A percentile compares a stretch with the other conserved stretches of the same genome.
These are phyloP conservation scores for Arvicanthis niloticus DNA, from an alignment of 2,113 vertebrate genomes.

Conservation along the genomic window DNA sequence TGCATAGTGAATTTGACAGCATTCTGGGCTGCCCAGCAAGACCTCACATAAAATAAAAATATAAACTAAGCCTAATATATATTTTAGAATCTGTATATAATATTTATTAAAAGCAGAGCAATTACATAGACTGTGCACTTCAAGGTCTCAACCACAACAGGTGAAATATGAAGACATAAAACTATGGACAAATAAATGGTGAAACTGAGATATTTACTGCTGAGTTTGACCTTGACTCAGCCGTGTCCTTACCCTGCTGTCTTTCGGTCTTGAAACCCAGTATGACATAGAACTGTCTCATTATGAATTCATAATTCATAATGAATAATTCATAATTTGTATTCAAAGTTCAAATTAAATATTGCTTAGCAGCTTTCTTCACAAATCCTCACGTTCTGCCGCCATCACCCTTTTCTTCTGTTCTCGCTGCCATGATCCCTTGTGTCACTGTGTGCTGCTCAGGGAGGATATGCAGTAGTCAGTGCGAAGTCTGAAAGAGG, in stretches of 20 bases:
- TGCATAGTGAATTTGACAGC: neutral
- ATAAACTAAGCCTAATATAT: neutral
- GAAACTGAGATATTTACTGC: neutral
- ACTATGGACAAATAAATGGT: neutral
- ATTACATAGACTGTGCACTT: neutral
- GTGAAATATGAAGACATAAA: neutral
- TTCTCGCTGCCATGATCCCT: neutral
- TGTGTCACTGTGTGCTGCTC: neutral
- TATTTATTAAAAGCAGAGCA: constrained; percentile 22
- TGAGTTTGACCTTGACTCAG: neutral
- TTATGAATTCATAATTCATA: neutral
- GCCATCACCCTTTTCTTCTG: neutral
- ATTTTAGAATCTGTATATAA: neutral
- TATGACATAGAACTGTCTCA: neutral
- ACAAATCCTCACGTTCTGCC: neutral
- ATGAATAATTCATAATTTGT: neutral
- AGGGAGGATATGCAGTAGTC: neutral
- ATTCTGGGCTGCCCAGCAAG: neutral
- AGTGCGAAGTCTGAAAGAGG: neutral
- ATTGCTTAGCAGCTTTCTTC: neutral
- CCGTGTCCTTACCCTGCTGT: too few relatives aligned
- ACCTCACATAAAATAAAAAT: neutral
- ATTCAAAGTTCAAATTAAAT: neutral
- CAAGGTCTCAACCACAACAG: neutral
- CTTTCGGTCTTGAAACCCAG: neutral